Percentiles rank a stretch among this genome's conserved stretches.
Evolutionary conservation across 2,113 vertebrate genomes (phyloP).

Genomic region (Boulengeromyrus knoepffleri): DNA sequence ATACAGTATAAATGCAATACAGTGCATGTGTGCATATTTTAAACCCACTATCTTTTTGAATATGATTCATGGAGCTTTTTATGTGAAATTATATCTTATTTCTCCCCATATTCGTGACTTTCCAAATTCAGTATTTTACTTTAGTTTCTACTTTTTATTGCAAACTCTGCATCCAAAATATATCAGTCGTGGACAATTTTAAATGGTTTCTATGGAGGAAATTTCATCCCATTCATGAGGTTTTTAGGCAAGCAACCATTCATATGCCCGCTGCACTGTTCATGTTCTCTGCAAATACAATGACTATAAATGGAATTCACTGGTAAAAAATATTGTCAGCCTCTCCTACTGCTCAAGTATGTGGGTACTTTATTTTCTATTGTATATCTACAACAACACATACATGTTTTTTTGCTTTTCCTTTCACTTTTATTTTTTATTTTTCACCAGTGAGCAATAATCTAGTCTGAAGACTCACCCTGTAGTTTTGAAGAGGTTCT

Average conservation of each 20-base stretch:
- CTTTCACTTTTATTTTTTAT: neutral
- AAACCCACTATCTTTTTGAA: neutral
- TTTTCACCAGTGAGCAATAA: neutral
- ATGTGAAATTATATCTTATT: neutral
- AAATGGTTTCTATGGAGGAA: neutral
- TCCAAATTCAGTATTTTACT: neutral
- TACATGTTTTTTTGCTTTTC: neutral
- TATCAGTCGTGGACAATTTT: neutral
- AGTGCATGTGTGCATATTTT: neutral
- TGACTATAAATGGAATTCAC: neutral
- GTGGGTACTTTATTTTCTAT: neutral
- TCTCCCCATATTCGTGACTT: neutral
- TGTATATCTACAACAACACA: neutral
- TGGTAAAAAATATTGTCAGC: neutral
- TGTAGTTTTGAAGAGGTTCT: neutral
- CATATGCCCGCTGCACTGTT: neutral
- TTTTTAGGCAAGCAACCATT: neutral
- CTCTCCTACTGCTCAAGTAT: neutral
- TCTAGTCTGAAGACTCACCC: neutral
- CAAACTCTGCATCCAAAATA: neutral
- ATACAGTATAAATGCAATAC: neutral
- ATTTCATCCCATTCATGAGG: neutral
- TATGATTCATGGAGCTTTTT: neutral
- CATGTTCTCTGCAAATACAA: neutral
- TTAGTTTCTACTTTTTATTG: neutral